Base-by-base conservation (phyloP, 2,888 invertebrate genomes). In the Tetragonula carbonaria region DNA sequence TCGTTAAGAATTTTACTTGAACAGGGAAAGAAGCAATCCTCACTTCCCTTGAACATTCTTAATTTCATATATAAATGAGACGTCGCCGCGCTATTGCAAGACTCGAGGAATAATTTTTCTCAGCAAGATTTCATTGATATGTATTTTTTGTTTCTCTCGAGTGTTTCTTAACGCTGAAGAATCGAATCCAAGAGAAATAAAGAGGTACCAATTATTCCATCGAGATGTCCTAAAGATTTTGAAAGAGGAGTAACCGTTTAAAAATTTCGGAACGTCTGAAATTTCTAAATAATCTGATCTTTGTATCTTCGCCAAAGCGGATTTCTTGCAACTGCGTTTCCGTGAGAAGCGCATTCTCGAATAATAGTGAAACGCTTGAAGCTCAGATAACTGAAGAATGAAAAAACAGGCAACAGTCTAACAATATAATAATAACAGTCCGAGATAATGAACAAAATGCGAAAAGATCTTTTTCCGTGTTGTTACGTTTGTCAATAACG, bases 241-340 rank as follows among this genome's bases (percentile, higher is more conserved):
- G 14, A 14, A 5, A n/a, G 14, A 59, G 5, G 14, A 23, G n/a
- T 11, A 33, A 33, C 21, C 18, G 21, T 45, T 67, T 23, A 8
- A 6, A 67, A 50, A 50, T 50, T 45, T 67, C 18, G 5, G 45
- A 38, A 5, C 0, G 38, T 21, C n/a, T 38, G 33, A 57, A 16
- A n/a, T 71, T n/a, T 16, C 28, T 45, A 45, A 45, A 45, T 45
- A 8, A 8, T 45, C 45, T 45, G 8, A 45, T 45, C 45, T 45
- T 45, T 45, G 13, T 8, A 51, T 38, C 71, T 38, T 28, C 4
- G 21, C 21, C 38, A 14, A 55, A 38, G n/a, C 21, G 33, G 16
- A 3, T 33, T 11, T 65, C 65, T 67, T 72, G 66, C 66, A 33
- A 73, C 50, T 57, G 14, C 72, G n/a, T 78, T 73, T 78, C 77